A percentile compares a stretch with the other conserved stretches of the same genome.
These are phyloP conservation scores for Lasius fuliginosus DNA, from an alignment of 2,888 invertebrate genomes.

Conservation along the genomic window DNA sequence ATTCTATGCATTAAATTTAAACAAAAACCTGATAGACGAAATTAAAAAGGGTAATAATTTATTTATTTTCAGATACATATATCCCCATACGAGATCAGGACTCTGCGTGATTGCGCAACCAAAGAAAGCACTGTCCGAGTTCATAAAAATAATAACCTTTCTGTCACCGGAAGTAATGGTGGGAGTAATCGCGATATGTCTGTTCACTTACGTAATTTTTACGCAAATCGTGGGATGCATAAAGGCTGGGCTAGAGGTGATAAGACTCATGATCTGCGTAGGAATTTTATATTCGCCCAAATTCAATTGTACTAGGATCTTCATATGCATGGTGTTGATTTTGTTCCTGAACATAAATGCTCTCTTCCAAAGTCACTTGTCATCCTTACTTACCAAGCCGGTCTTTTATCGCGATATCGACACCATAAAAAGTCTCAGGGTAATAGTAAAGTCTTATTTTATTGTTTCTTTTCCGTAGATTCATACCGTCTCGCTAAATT, in stretches of 20 bases:
- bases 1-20: background rate
- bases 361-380: constrained; percentile 68
- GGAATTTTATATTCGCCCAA: constrained; percentile 58
- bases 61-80: constrained; percentile 64
- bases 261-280: constrained; percentile 63
- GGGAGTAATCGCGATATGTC: background rate
- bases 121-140: constrained; percentile 52
- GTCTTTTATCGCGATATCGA: constrained; percentile 61
- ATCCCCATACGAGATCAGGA: constrained; percentile 70
- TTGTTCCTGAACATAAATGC: constrained; percentile 64
- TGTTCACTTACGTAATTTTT: constrained; percentile 50
- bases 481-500: background rate
- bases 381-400: constrained; percentile 64
- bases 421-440: constrained; percentile 62
- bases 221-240: constrained; percentile 37
- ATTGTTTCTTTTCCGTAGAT: background rate
- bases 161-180: constrained; percentile 36
- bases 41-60: background rate
- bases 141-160: constrained; percentile 61
- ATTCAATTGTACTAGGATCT: constrained; percentile 51
- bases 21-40: background rate
- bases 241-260: constrained; percentile 61
- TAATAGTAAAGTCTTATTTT: constrained; percentile 22
- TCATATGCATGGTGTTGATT: constrained; percentile 58
- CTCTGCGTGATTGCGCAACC: constrained; percentile 69